Conservation (phyloP, 2,797 vertebrate genomes). For the Sebastes umbrosus region DNA sequence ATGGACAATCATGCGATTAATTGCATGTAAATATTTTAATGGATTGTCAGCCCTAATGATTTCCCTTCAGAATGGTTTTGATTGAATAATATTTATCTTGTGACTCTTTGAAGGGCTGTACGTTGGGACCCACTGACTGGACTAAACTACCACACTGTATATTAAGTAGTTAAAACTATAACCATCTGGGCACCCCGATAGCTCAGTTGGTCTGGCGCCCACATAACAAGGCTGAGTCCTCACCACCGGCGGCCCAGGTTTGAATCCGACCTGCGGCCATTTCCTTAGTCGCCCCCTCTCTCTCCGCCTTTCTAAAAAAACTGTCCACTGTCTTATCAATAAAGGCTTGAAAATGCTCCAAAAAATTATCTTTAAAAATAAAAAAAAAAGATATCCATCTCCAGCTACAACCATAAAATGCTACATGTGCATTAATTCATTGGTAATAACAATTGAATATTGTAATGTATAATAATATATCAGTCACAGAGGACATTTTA, state of each 20-base stretch:
- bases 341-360: too few species aligned
- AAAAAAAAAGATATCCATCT: neutral
- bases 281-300: too few species aligned
- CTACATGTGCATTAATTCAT: neutral
- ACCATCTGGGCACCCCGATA: neutral
- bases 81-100: neutral
- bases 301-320: too few species aligned
- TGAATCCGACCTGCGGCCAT: too few species aligned
- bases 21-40: too few species aligned
- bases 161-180: neutral
- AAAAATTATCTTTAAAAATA: too few species aligned
- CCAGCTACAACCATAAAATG: neutral
- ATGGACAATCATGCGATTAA: too few species aligned
- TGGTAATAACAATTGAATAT: neutral
- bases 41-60: neutral
- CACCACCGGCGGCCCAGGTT: too few species aligned
- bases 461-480: neutral
- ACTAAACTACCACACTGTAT: neutral
- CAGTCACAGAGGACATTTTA: neutral
- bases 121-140: neutral
- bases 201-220: too few species aligned
- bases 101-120: neutral
- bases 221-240: too few species aligned
- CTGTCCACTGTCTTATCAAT: too few species aligned
- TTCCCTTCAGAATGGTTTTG: neutral